Evolutionary conservation across 1,140 invertebrate species (phyloP).

Genomic region (Cotesia glomerata): DNA sequence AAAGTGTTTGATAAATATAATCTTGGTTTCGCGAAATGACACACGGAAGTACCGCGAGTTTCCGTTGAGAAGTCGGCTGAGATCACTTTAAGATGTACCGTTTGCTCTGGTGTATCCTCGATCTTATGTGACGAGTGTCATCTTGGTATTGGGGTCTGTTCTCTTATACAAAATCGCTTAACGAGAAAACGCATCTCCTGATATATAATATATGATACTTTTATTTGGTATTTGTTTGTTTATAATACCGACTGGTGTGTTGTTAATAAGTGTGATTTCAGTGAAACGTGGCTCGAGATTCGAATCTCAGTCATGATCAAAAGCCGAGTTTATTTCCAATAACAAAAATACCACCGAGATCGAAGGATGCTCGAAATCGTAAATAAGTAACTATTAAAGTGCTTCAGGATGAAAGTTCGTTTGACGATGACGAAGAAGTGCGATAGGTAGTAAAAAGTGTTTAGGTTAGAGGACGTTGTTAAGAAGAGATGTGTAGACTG

Average conservation of each 20-base stretch:
- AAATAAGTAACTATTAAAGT: neutral
- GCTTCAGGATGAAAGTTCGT: constrained; percentile 33
- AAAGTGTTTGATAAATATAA: neutral
- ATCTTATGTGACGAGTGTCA: constrained; percentile 33
- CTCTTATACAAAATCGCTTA: neutral
- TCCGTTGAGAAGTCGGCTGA: neutral
- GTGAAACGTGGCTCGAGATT: constrained; percentile 28
- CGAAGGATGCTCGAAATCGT: constrained; percentile 22
- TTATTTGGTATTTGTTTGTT: too few species aligned
- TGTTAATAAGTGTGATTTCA: too few species aligned
- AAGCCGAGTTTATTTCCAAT: too few species aligned
- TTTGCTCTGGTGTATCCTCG: constrained; percentile 18
- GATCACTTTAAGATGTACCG: constrained; percentile 30
- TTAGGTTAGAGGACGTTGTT: neutral
- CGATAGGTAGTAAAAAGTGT: constrained; percentile 50
- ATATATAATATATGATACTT: constrained; percentile 13
- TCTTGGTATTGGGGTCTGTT: constrained; percentile 19
- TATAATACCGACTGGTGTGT: constrained; percentile 19
- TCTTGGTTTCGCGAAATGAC: neutral
- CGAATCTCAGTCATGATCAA: neutral
- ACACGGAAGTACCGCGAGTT: constrained; percentile 12
- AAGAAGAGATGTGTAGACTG: constrained; percentile 42
- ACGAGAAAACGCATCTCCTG: too few species aligned
- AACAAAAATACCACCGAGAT: neutral
- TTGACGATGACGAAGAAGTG: constrained; percentile 52